Percentiles rank a stretch among this genome's conserved stretches.
Evolutionary conservation across 2,113 vertebrate genomes (phyloP).

Genomic region (Prietella phreatophila): DNA sequence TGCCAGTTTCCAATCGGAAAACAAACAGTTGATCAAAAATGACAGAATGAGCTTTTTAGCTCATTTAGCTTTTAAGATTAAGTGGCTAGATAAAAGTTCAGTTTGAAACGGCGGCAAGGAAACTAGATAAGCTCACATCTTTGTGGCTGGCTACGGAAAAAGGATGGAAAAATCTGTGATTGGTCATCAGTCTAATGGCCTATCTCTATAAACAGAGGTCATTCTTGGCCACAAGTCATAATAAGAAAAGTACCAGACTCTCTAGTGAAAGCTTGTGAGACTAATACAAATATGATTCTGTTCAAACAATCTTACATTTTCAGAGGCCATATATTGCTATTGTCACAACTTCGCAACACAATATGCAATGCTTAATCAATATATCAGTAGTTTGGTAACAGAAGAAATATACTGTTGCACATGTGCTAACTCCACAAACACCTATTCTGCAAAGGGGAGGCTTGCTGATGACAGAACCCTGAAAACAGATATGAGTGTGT

Average conservation of each 20-base stretch:
- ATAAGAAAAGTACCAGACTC: neutral
- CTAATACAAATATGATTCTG: neutral
- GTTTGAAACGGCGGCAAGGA: neutral
- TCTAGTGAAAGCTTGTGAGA: neutral
- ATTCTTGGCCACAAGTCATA: neutral
- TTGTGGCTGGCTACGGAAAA: neutral
- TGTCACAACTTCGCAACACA: conserved; percentile 21
- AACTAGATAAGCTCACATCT: neutral
- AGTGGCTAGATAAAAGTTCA: neutral
- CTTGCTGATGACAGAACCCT: neutral
- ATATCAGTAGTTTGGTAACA: conserved; percentile 34
- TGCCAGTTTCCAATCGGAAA: neutral
- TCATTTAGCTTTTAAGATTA: neutral
- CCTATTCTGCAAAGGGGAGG: neutral
- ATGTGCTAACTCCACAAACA: conserved; percentile 27
- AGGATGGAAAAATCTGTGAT: neutral
- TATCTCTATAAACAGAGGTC: neutral
- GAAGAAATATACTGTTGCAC: conserved; percentile 28
- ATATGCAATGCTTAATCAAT: conserved; percentile 35
- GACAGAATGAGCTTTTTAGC: neutral
- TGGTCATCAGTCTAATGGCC: neutral
- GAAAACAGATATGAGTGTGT: conserved; percentile 22
- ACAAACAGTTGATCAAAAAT: neutral
- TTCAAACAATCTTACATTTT: neutral
- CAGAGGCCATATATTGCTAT: neutral